Conservation (phyloP, 1,140 invertebrate genomes). For the Drosophila insularis region DNA sequence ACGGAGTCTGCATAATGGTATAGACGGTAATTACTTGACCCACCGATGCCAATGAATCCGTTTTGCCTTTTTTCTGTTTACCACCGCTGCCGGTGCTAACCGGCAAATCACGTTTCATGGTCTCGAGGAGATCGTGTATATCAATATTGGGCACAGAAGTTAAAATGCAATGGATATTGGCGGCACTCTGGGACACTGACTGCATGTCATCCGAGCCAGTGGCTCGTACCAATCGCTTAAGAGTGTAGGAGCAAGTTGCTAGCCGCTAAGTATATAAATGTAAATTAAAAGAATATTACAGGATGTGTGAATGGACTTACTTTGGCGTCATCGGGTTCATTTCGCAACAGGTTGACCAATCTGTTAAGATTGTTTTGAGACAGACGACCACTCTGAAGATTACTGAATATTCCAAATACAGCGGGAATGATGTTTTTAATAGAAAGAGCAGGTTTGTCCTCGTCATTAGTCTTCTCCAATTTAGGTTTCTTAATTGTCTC, state of each 20-base stretch:
- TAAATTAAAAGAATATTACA: not conserved
- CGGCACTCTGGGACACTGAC: constrained; percentile 26
- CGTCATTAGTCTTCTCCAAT: not conserved
- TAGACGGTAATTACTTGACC: constrained; percentile 51
- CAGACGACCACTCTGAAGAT: not conserved
- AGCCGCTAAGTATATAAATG: constrained; percentile 28
- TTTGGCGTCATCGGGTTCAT: not conserved
- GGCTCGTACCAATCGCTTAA: constrained; percentile 56
- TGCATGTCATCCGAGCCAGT: constrained; percentile 55
- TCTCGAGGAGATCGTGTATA: constrained; percentile 31
- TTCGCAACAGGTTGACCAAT: not conserved
- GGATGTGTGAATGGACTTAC: not conserved
- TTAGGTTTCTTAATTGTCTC: constrained; percentile 3
- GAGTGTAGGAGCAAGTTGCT: constrained; percentile 45
- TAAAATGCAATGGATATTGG: constrained; percentile 40
- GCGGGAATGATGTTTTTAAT: not conserved
- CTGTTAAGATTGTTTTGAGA: not conserved
- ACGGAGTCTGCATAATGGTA: constrained; percentile 24
- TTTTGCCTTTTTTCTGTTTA: constrained; percentile 43
- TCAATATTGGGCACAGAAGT: constrained; percentile 32
- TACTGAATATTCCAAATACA: not conserved
- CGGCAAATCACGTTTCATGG: constrained; percentile 43
- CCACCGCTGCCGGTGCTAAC: constrained; percentile 11
- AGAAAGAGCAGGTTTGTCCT: not conserved
- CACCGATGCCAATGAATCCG: constrained; percentile 54